phyloP scores from a whole-genome alignment of 2,113 vertebrate genomes.

The Sigmodon hispidus region DNA sequence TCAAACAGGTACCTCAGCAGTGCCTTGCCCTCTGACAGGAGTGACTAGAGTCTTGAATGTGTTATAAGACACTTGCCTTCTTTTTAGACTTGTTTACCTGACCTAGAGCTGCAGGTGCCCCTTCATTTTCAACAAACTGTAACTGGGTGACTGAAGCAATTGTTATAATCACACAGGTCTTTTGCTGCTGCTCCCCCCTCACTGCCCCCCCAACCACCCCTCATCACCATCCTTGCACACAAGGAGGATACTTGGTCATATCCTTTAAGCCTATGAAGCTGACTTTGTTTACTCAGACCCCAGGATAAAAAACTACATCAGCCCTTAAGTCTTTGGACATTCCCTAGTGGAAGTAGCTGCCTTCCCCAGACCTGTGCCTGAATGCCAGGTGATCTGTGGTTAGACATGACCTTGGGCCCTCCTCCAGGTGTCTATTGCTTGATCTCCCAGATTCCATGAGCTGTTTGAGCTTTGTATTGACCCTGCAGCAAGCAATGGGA shows the following conservation, averaged over 20 bases:
- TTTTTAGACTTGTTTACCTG: background rate
- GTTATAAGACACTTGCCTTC: background rate
- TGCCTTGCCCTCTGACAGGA: fast-evolving
- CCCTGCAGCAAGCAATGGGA: fast-evolving
- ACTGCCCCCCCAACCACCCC: background rate
- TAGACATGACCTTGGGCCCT: background rate
- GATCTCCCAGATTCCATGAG: background rate
- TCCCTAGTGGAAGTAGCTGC: background rate
- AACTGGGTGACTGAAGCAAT: background rate
- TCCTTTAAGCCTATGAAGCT: fast-evolving
- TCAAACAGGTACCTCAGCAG: background rate
- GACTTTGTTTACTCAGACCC: background rate
- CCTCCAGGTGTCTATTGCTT: background rate
- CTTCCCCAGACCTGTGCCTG: background rate
- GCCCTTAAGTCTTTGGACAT: background rate
- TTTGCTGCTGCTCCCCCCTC: background rate
- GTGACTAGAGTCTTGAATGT: fast-evolving
- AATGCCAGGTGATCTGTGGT: background rate
- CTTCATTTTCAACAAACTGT: background rate
- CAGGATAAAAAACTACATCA: background rate
- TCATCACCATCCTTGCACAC: background rate
- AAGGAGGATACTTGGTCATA: background rate
- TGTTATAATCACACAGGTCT: background rate
- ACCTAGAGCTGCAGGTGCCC: background rate
- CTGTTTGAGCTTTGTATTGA: background rate